Conservation (phyloP, 2,888 invertebrate species). For the Phengaris arion region DNA sequence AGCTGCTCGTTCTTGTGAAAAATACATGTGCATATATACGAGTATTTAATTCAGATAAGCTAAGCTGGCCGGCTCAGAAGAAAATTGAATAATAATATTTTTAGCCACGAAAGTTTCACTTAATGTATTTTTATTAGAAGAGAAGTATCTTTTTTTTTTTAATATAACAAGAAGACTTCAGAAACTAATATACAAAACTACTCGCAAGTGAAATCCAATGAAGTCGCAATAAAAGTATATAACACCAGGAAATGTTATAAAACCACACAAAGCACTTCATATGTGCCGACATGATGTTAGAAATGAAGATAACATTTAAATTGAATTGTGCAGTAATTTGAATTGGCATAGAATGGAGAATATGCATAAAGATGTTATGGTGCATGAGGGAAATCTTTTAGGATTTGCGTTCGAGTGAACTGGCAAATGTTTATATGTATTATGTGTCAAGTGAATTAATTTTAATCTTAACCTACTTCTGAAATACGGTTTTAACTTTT, state of each 20-base stretch:
- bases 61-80: neutral
- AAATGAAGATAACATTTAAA: conserved; percentile 26
- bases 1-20: neutral
- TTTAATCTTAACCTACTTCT: neutral
- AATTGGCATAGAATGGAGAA: conserved; percentile 25
- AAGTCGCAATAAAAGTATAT: conserved; percentile 1
- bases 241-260: neutral
- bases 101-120: neutral
- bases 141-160: neutral
- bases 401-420: conserved; percentile 13
- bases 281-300: neutral
- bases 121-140: neutral
- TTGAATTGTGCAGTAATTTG: conserved; percentile 26
- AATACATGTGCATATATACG: neutral
- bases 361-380: conserved; percentile 29
- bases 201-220: neutral
- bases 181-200: neutral
- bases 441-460: neutral
- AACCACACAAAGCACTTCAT: neutral
- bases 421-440: neutral
- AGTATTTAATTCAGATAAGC: neutral
- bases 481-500: neutral
- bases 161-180: neutral
- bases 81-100: neutral
- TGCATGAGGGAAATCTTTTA: conserved; percentile 27